Percentiles rank a stretch among this genome's conserved stretches.
Evolutionary conservation across 2,113 vertebrate genomes (phyloP).

Genomic region (Oxyura jamaicensis): DNA sequence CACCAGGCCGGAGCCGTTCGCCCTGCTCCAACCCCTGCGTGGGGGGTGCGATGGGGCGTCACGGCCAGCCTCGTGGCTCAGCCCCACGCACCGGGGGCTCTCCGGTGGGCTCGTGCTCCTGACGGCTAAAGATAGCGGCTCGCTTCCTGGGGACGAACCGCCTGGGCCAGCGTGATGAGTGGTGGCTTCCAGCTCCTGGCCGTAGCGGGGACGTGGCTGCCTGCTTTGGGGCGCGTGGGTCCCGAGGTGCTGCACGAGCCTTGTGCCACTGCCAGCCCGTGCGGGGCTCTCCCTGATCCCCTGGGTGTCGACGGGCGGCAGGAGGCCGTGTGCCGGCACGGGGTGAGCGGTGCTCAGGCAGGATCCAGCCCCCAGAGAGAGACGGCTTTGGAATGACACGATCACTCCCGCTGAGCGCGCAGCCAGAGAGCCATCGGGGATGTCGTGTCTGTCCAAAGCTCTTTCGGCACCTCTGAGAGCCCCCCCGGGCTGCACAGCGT

Average conservation of each 20-base stretch:
- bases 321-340: neutral
- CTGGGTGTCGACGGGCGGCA: neutral
- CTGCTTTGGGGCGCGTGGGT: neutral
- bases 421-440: conserved; percentile 89
- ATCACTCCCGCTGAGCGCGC: conserved; percentile 97
- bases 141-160: conserved; percentile 62
- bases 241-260: neutral
- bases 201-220: neutral
- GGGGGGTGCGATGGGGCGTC: neutral
- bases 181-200: neutral
- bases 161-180: neutral
- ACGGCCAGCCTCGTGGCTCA: neutral
- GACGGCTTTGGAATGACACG: conserved; percentile 96
- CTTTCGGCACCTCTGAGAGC: conserved; percentile 68
- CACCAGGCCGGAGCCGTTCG: neutral
- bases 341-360: accelerated
- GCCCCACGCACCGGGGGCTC: neutral
- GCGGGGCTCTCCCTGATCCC: neutral
- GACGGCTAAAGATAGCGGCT: conserved; percentile 54
- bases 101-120: neutral
- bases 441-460: conserved; percentile 94
- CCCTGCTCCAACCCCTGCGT: accelerated
- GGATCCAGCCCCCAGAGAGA: neutral
- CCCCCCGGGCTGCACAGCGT: too few species aligned
- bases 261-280: accelerated